Evolutionary conservation across 2,797 vertebrate genomes (phyloP), one percentile per base, ranked within the genome.

Genomic region (Anabacerthia variegaticeps): DNA sequence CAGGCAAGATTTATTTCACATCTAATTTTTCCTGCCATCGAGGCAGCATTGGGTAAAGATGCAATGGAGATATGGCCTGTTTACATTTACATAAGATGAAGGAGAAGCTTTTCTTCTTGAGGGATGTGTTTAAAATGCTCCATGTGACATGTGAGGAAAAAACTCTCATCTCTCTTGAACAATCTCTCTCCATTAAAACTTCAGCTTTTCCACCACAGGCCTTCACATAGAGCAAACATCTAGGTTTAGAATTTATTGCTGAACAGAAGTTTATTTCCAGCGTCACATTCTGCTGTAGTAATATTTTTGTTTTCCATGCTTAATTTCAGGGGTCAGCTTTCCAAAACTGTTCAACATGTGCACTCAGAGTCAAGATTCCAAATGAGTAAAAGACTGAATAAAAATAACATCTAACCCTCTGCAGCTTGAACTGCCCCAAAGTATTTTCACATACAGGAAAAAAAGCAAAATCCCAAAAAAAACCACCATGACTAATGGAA

Each of bases 291-390:
- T 72, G 28, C n/a, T 77, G 8, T 32, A 17, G 62, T 34, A 72
- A 49, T 80, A 80, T 67, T 88, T 85, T 96, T 73, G 27, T 62
- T 80, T 88, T 52, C 51, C 48, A 26, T 62, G 36, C n/a, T 37
- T 34, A 41, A 48, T 74, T 88, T 71, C 68, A 76, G 36, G 11
- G 39, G 9, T 66, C 56, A 66, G 15, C 21, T 77, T 89, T 95
- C 56, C 36, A 77, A 79, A 91, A 76, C 23, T 43, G 3, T 79
- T 79, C 39, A 89, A 55, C 30, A 10, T 28, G 7, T 75, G 51
- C 23, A 54, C 51, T 71, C 46, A 39, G 56, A 30, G 44, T 48
- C 39, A 58, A 84, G 24, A 51, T 74, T 89, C 71, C 26, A 46
- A 66, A 44, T 15, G 28, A 49, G 17, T 44, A 55, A 46, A 83